Conservation (phyloP, 2,797 vertebrate genomes). For the Enteromius fasciolatus region DNA sequence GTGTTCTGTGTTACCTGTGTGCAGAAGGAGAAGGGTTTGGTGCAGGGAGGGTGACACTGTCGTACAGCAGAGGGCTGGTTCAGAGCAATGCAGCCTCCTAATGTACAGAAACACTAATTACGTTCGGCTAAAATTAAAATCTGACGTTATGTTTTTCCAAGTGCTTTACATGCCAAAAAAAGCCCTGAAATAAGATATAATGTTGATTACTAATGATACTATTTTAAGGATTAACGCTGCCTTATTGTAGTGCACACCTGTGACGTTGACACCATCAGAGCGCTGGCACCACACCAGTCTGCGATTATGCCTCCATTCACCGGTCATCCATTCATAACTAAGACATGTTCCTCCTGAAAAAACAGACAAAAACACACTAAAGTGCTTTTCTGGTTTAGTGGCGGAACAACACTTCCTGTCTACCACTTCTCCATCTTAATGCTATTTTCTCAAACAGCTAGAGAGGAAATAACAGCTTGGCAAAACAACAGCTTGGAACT, state of each 20-base stretch:
- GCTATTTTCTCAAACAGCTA: constrained; percentile 20
- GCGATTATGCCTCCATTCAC: constrained; percentile 80
- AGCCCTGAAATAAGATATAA: background rate
- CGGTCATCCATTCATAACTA: constrained; percentile 80
- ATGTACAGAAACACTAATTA: constrained; percentile 48
- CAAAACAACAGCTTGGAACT: background rate
- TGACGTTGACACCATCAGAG: constrained; percentile 86
- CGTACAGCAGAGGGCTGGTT: constrained; percentile 73
- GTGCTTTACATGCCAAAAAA: background rate
- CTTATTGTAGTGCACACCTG: constrained; percentile 70
- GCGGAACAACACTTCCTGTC: background rate
- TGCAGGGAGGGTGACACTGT: constrained; percentile 81
- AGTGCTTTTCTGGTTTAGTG: constrained; percentile 7
- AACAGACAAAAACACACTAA: constrained; percentile 13
- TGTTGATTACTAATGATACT: background rate
- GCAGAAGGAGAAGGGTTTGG: constrained; percentile 86
- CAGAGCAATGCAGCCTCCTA: constrained; percentile 81
- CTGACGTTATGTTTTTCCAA: background rate
- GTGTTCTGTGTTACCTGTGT: constrained; percentile 77
- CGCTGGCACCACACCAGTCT: constrained; percentile 86
- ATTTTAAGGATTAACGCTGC: background rate
- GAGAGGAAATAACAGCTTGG: constrained; percentile 16
- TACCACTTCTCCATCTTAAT: constrained; percentile 2
- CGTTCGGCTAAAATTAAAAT: background rate
- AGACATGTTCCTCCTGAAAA: constrained; percentile 83